A percentile compares a stretch with the other conserved stretches of the same genome.
Evolutionary conservation across 1,140 invertebrate genomes (phyloP).

Genomic region (Drosophila busckii): DNA sequence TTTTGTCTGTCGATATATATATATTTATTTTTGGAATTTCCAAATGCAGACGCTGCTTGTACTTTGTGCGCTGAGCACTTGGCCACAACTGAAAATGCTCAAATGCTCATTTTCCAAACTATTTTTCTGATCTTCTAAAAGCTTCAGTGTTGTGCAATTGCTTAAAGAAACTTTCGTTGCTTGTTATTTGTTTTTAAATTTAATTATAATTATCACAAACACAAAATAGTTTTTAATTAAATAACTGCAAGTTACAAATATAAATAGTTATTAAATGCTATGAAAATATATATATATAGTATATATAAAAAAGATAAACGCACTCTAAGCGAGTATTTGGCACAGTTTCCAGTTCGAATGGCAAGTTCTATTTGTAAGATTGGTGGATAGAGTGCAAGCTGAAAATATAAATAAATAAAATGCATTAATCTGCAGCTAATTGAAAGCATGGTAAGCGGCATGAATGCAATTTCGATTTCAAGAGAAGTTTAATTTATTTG

Average conservation of each 20-base stretch:
- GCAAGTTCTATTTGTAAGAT: too few relatives aligned
- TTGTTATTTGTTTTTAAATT: slow-evolving; percentile 33
- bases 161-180: background rate
- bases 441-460: too few relatives aligned
- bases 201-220: slow-evolving; percentile 70
- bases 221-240: slow-evolving; percentile 59
- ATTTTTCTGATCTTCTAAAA: slow-evolving; percentile 25
- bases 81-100: slow-evolving; percentile 43
- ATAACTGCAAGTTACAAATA: slow-evolving; percentile 49
- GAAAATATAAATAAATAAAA: too few relatives aligned
- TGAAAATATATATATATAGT: slow-evolving; percentile 43
- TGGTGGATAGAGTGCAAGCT: too few relatives aligned
- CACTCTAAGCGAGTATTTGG: slow-evolving; percentile 43
- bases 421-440: too few relatives aligned
- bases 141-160: slow-evolving; percentile 38
- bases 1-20: slow-evolving; percentile 7
- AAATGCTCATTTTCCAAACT: slow-evolving; percentile 61
- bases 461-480: too few relatives aligned
- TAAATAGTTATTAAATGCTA: slow-evolving; percentile 57
- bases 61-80: slow-evolving; percentile 32
- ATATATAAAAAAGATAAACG: slow-evolving; percentile 22
- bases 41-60: slow-evolving; percentile 11
- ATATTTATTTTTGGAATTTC: slow-evolving; percentile 43
- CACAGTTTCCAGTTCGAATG: too few relatives aligned
- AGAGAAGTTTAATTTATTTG: too few relatives aligned